Evolutionary conservation across 2,113 vertebrate species (phyloP), one percentile per base, ranked within the genome.

Genomic region (Dryoscopus gambensis): DNA sequence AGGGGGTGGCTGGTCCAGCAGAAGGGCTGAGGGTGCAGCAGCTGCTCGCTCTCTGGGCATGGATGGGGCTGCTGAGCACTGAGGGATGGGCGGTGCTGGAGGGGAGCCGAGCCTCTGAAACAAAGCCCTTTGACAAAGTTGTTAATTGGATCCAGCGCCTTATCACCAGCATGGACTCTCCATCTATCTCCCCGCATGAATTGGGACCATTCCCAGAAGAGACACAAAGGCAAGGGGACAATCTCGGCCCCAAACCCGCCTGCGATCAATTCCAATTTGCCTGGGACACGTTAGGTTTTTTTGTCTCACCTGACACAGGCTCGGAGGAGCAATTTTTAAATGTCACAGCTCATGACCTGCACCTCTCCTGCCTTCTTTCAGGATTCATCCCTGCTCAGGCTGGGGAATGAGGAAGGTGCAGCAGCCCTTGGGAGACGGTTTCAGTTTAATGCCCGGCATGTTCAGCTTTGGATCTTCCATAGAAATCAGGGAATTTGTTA

Each of bases 401-500:
- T 6, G 27, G 64, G 80, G 67, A 73, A 94, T 4, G 85, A 78
- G 47, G 82, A 81, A 94, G 87, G 84, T 39, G 64, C 8, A 91
- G 65, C 92, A 87, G 83, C 95, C 68, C 77, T 65, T 89, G 88
- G 88, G 91, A 92, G 75, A 65, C 1, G 21, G 84, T 96, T 93
- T 94, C 92, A 67, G 78, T 97, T 94, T 95, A 86, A 97, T 94
- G 93, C 95, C 90, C 88, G 53, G 64, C 80, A 27, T 96, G 88
- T 91, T 95, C 93, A 40, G 93, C 92, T 96, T 80, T 88, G 92
- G 95, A 91, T 93, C 59, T 88, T 68, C 95, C 77, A 95, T 94
- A 96, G 95, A 94, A 93, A 93, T 76, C 47, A 56, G 52, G 92
- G 87, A 97, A 96, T 97, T 96, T 94, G 95, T 97, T 97, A 97